Conservation (phyloP, 2,113 vertebrate species). For the Poecilia latipinna region DNA sequence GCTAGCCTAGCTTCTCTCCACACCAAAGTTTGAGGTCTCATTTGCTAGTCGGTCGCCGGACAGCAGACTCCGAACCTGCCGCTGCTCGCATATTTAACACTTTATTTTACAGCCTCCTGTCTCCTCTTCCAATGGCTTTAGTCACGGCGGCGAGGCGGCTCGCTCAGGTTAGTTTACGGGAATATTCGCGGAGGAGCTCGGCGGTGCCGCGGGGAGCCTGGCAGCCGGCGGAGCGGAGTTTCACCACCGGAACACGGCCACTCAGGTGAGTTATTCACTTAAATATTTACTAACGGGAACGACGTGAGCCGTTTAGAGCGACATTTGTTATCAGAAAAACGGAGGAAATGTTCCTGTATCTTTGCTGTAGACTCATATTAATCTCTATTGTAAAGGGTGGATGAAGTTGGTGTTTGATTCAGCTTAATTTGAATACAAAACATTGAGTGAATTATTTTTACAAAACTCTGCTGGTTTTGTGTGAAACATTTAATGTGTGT, state of each 20-base stretch:
- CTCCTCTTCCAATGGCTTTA: conserved; percentile 54
- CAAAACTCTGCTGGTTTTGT: too few relatives aligned
- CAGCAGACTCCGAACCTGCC: not conserved
- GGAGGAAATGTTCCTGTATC: not conserved
- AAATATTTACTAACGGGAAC: not conserved
- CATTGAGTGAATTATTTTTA: too few relatives aligned
- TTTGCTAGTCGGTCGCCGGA: not conserved
- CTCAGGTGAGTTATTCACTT: conserved; percentile 38
- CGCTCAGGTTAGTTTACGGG: conserved; percentile 19
- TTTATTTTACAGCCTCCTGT: accelerated
- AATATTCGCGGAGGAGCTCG: conserved; percentile 21
- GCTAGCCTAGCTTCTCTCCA: not conserved
- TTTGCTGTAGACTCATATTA: not conserved
- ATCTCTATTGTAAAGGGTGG: too few relatives aligned
- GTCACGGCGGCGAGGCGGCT: conserved; percentile 45
- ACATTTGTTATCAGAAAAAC: too few relatives aligned
- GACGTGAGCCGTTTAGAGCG: not conserved
- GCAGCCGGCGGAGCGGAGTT: conserved; percentile 23
- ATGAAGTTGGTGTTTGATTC: too few relatives aligned
- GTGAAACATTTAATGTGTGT: too few relatives aligned
- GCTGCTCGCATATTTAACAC: not conserved
- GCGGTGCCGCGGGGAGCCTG: not conserved
- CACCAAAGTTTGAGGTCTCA: not conserved
- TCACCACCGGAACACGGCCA: conserved; percentile 27
- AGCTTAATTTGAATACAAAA: too few relatives aligned